phyloP scores from a whole-genome alignment of 1,140 invertebrate species.

The Coenobita brevimanus region DNA sequence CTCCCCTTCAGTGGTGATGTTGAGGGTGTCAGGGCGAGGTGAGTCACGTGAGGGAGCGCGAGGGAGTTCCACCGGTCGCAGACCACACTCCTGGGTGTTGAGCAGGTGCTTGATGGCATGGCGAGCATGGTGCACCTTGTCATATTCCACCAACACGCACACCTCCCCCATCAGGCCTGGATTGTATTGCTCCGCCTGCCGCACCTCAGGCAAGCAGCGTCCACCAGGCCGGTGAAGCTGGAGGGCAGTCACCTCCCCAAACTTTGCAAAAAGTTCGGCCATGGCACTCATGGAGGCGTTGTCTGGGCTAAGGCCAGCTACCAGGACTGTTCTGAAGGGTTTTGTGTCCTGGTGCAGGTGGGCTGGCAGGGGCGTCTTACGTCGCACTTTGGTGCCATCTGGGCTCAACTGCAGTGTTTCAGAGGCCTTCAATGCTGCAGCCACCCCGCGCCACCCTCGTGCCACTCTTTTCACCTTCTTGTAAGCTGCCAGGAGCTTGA shows the following conservation, averaged over 20 bases:
- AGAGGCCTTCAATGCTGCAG: conserved; percentile 84
- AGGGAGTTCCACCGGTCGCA: conserved; percentile 46
- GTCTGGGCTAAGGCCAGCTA: conserved; percentile 86
- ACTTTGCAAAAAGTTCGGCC: conserved; percentile 88
- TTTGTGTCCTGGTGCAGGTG: conserved; percentile 92
- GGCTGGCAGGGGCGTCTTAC: conserved; percentile 87
- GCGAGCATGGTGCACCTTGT: conserved; percentile 77
- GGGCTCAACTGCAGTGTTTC: conserved; percentile 91
- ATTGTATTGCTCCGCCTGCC: conserved; percentile 90
- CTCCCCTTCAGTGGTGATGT: conserved; percentile 44
- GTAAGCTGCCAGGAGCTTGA: conserved; percentile 94
- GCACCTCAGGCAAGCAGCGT: conserved; percentile 89
- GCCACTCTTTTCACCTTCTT: conserved; percentile 93
- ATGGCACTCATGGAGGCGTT: conserved; percentile 89
- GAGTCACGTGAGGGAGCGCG: conserved; percentile 30
- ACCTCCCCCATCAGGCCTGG: conserved; percentile 83
- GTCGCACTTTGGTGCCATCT: conserved; percentile 89
- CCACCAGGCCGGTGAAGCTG: conserved; percentile 89
- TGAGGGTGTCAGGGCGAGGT: neutral
- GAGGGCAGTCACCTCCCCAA: conserved; percentile 90
- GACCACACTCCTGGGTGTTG: conserved; percentile 22
- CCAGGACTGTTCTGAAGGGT: conserved; percentile 85
- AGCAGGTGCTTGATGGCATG: conserved; percentile 72
- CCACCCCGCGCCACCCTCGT: conserved; percentile 93
- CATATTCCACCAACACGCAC: conserved; percentile 92